Evolutionary conservation across 1,140 invertebrate species (phyloP).

Genomic region (Chironomus striatipennis): DNA sequence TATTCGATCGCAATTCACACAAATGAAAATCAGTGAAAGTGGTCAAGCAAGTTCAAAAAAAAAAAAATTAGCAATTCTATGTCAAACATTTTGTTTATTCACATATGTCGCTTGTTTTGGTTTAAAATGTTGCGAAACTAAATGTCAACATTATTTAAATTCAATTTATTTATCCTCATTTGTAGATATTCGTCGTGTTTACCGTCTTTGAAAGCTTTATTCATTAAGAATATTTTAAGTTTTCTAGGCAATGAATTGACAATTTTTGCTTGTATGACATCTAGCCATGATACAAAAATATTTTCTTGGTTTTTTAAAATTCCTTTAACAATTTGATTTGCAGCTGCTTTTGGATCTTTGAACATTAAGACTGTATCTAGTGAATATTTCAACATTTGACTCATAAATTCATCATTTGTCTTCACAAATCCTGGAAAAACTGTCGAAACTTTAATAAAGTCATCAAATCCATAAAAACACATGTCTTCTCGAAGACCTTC

Average conservation of each 20-base stretch:
- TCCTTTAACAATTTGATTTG: slow-evolving; percentile 29
- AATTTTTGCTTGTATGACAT: background rate
- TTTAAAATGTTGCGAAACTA: too few relatives aligned
- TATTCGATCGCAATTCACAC: too few relatives aligned
- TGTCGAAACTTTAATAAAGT: slow-evolving; percentile 35
- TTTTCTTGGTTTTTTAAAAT: slow-evolving; percentile 36
- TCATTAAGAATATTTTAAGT: background rate
- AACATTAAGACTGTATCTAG: background rate
- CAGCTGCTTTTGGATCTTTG: background rate
- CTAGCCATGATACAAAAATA: slow-evolving; percentile 34
- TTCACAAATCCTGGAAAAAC: slow-evolving; percentile 37
- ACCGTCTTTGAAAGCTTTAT: too few relatives aligned
- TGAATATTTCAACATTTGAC: background rate
- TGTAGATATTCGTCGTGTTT: too few relatives aligned
- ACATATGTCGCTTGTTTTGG: too few relatives aligned
- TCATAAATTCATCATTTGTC: slow-evolving; percentile 29
- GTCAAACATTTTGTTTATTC: too few relatives aligned
- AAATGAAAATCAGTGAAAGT: too few relatives aligned
- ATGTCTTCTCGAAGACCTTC: background rate
- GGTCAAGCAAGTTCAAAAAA: too few relatives aligned
- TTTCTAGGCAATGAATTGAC: background rate
- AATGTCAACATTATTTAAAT: too few relatives aligned
- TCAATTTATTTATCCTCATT: too few relatives aligned
- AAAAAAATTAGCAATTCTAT: too few relatives aligned
- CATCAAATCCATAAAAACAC: background rate